These are phyloP conservation scores for Saxicola maurus DNA, from an alignment of 2,797 vertebrate genomes.

Conservation along the genomic window DNA sequence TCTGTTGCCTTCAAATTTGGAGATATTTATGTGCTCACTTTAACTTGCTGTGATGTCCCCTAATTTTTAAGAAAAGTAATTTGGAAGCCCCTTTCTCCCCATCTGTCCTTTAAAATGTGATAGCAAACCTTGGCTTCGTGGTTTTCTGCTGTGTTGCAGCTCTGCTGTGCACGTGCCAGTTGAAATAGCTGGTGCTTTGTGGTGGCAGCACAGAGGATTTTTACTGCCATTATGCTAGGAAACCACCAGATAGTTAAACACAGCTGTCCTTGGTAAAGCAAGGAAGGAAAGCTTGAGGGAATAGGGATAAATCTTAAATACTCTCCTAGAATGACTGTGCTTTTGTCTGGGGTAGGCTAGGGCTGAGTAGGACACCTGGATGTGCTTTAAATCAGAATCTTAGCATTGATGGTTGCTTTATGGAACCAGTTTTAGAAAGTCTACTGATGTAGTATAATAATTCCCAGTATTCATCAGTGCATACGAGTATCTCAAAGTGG, in stretches of 20 bases:
- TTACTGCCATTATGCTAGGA: neutral
- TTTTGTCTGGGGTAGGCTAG: neutral
- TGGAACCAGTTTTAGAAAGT: neutral
- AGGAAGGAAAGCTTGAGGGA: neutral
- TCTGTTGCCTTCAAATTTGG: neutral
- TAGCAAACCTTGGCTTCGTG: neutral
- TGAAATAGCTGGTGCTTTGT: conserved; percentile 21
- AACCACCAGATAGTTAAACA: conserved; percentile 22
- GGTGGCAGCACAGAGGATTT: neutral
- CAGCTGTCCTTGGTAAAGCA: neutral
- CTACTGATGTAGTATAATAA: neutral
- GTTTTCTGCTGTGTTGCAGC: neutral
- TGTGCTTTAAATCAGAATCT: neutral
- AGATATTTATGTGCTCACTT: rapidly evolving
- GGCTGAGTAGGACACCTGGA: neutral
- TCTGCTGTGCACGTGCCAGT: neutral
- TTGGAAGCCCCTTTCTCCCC: neutral
- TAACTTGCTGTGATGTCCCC: neutral
- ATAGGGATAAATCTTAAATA: neutral
- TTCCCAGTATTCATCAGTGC: neutral
- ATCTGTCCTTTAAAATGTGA: neutral
- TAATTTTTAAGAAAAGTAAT: neutral
- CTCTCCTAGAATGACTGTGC: rapidly evolving
- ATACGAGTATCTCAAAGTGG: neutral
- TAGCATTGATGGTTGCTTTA: neutral